phyloP scores from a whole-genome alignment of 2,113 vertebrate species.

The Talpa occidentalis region DNA sequence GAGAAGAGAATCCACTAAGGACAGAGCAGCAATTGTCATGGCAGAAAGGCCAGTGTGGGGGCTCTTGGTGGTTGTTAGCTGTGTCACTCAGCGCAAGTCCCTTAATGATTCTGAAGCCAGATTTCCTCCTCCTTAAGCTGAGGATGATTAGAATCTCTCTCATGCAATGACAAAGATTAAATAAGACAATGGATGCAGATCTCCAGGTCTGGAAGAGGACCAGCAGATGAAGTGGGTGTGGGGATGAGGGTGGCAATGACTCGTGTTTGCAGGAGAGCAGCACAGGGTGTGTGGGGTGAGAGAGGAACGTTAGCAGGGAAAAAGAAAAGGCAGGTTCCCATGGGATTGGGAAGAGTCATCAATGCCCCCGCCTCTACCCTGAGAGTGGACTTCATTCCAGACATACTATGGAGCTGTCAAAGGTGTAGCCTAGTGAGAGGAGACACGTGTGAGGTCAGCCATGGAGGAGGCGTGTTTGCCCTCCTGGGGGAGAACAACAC shows the following conservation, averaged over 20 bases:
- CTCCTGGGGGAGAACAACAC: background rate
- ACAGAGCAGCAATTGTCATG: too few species aligned
- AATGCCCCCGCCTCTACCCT: background rate
- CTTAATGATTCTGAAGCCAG: background rate
- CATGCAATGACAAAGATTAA: background rate
- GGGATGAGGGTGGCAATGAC: fast-evolving
- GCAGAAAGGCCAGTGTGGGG: too few species aligned
- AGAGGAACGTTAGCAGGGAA: background rate
- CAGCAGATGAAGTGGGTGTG: too few species aligned
- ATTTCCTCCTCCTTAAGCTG: background rate
- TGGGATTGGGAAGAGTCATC: background rate
- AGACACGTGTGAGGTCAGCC: fast-evolving
- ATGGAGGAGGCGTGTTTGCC: background rate
- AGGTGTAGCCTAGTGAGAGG: background rate
- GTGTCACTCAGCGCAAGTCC: background rate
- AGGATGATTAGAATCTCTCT: background rate
- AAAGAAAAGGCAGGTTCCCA: background rate
- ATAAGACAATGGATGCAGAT: background rate
- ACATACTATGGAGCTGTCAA: background rate
- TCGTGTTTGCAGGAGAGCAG: background rate
- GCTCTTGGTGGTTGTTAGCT: background rate
- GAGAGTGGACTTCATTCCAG: background rate
- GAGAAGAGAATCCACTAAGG: too few species aligned
- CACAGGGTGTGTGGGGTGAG: background rate
- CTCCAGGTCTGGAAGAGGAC: background rate